Evolutionary conservation across 2,113 vertebrate species (phyloP).

Genomic region (Prietella phreatophila): DNA sequence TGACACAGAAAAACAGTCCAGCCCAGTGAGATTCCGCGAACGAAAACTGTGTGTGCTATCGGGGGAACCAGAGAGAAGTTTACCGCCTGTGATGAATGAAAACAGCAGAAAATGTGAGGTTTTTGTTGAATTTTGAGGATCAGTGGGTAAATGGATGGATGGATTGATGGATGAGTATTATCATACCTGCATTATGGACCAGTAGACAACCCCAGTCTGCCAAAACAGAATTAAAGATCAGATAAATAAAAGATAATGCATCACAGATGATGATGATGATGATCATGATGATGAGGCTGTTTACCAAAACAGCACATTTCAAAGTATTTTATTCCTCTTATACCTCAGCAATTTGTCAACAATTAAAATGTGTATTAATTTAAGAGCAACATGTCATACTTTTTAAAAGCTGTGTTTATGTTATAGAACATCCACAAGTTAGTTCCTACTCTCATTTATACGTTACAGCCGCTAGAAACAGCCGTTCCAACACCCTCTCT

Average conservation of each 20-base stretch:
- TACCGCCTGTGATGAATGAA: conserved; percentile 62
- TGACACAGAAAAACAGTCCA: conserved; percentile 77
- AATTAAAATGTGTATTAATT: neutral
- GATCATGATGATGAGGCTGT: neutral
- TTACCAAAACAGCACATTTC: neutral
- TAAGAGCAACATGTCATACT: neutral
- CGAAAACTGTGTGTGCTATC: conserved; percentile 71
- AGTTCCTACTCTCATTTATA: neutral
- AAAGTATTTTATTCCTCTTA: neutral
- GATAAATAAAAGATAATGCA: conserved; percentile 4
- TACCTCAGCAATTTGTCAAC: neutral
- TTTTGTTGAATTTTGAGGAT: neutral
- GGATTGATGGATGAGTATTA: neutral
- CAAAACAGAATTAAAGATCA: conserved; percentile 27
- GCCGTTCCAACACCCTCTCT: neutral
- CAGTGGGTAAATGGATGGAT: neutral
- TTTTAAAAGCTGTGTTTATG: neutral
- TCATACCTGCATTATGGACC: conserved; percentile 75
- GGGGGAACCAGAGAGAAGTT: conserved; percentile 75
- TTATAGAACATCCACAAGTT: neutral
- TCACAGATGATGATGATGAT: neutral
- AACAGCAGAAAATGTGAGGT: neutral
- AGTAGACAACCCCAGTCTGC: conserved; percentile 73
- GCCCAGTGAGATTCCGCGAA: conserved; percentile 66
- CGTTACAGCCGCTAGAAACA: neutral